These are phyloP conservation scores for Epinephelus lanceolatus DNA, from an alignment of 2,113 vertebrate genomes.

Conservation along the genomic window DNA sequence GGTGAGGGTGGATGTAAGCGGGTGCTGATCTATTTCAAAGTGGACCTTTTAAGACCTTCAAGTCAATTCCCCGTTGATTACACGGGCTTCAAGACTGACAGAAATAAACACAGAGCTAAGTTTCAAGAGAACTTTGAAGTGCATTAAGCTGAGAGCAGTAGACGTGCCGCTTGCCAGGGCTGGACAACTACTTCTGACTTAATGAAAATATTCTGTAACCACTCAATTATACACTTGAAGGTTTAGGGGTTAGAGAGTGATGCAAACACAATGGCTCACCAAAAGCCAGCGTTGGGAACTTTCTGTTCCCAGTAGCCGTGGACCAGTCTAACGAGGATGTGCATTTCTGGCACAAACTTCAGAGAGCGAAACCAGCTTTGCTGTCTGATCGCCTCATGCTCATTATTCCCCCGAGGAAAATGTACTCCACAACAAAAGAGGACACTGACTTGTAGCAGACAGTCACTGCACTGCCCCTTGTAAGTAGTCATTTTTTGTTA, in stretches of 20 bases:
- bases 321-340: conserved; percentile 70
- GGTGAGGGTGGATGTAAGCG: conserved; percentile 51
- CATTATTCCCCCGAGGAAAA: conserved; percentile 67
- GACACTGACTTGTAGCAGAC: conserved; percentile 60
- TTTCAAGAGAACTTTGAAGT: conserved; percentile 76
- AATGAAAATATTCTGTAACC: conserved; percentile 76
- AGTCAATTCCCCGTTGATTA: conserved; percentile 76
- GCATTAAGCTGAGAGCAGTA: conserved; percentile 51
- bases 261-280: conserved; percentile 67
- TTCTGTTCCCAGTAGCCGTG: conserved; percentile 62
- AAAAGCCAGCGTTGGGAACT: conserved; percentile 54
- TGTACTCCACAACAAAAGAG: conserved; percentile 56
- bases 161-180: conserved; percentile 37
- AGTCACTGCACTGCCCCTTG: conserved; percentile 15
- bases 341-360: conserved; percentile 69
- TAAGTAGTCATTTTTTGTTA: background rate
- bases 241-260: conserved; percentile 55
- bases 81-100: conserved; percentile 62
- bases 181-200: conserved; percentile 65
- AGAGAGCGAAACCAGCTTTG: conserved; percentile 65
- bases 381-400: conserved; percentile 69
- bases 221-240: conserved; percentile 69
- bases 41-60: conserved; percentile 74
- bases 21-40: conserved; percentile 78
- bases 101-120: conserved; percentile 71